A percentile compares a stretch with the other conserved stretches of the same genome.
These are phyloP conservation scores for Nephila pilipes DNA, from an alignment of 1,140 invertebrate genomes.

Conservation along the genomic window DNA sequence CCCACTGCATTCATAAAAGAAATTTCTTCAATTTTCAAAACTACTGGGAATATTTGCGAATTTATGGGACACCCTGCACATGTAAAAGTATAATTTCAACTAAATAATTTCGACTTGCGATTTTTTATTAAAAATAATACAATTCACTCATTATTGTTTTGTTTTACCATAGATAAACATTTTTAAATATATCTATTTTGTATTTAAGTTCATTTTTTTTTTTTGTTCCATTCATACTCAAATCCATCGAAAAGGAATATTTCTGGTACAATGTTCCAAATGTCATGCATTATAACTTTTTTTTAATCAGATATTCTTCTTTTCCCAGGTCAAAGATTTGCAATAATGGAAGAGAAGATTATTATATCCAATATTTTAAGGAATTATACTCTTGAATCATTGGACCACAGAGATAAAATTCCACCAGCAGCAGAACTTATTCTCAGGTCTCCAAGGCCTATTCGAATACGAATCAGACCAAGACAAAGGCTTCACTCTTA, in stretches of 20 bases:
- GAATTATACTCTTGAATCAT: slow-evolving; percentile 67
- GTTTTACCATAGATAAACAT: no score
- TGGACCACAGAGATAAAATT: slow-evolving; percentile 75
- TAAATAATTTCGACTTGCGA: no score
- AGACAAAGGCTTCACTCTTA: neutral
- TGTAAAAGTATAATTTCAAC: no score
- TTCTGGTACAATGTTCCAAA: neutral
- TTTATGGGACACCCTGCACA: no score
- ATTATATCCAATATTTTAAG: slow-evolving; percentile 82
- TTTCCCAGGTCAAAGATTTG: slow-evolving; percentile 79
- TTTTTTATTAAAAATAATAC: no score
- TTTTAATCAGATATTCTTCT: neutral
- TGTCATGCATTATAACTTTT: neutral
- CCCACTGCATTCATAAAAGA: no score
- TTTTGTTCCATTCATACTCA: no score
- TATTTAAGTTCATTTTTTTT: no score
- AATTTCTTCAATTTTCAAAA: no score
- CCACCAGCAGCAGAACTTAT: slow-evolving; percentile 62
- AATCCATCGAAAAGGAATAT: neutral
- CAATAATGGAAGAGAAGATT: slow-evolving; percentile 83
- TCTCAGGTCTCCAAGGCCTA: slow-evolving; percentile 24
- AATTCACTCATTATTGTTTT: no score
- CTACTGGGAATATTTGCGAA: no score
- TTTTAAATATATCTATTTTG: no score
- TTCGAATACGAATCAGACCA: slow-evolving; percentile 53